phyloP scores from a whole-genome alignment of 2,797 vertebrate genomes.

The Anas bernieri region DNA sequence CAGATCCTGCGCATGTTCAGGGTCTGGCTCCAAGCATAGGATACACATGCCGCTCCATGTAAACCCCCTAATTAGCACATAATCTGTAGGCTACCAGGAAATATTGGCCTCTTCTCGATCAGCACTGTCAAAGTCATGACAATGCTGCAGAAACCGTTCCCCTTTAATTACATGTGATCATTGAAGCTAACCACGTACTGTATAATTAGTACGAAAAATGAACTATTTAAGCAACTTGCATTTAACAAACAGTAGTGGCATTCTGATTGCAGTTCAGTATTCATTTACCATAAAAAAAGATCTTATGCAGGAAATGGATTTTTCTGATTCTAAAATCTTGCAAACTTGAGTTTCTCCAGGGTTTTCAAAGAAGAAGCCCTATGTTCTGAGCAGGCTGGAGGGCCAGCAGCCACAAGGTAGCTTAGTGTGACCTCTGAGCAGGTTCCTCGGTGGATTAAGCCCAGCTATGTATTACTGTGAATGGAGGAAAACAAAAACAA shows the following conservation, averaged over 20 bases:
- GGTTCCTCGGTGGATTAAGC: not conserved
- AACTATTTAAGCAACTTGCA: slow-evolving; percentile 30
- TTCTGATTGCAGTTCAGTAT: not conserved
- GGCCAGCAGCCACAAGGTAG: not conserved
- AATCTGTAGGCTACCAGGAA: not conserved
- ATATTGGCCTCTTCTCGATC: not conserved
- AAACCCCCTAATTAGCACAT: not conserved
- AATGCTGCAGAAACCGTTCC: not conserved
- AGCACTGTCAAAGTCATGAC: not conserved
- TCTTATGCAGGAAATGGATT: not conserved
- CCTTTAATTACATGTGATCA: not conserved
- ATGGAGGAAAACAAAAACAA: not conserved
- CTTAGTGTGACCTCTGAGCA: not conserved
- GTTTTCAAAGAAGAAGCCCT: not conserved
- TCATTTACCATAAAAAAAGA: not conserved
- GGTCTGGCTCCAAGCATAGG: not conserved
- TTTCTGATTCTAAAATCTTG: not conserved
- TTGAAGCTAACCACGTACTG: not conserved
- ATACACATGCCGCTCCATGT: not conserved
- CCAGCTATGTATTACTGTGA: not conserved
- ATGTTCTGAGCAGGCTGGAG: not conserved
- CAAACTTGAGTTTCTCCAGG: not conserved
- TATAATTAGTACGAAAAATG: slow-evolving; percentile 33
- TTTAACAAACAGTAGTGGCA: slow-evolving; percentile 17
- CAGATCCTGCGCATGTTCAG: not conserved